These are phyloP conservation scores for Cataglyphis altisquamis DNA, from an alignment of 2,888 invertebrate genomes.

Conservation along the genomic window DNA sequence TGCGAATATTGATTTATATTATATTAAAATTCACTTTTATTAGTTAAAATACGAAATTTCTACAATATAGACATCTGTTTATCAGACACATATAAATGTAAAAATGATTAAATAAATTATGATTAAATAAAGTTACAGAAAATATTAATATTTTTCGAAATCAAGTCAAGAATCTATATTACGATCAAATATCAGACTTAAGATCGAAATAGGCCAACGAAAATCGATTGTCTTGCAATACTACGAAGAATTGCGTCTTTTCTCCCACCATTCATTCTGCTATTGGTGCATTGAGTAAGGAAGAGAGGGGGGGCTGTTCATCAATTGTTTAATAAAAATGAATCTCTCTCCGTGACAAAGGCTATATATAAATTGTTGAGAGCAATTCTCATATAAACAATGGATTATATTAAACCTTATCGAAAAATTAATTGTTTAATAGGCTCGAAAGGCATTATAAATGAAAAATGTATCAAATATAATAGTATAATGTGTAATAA, in stretches of 20 bases:
- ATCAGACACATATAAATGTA: neutral
- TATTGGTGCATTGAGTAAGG: slow-evolving; percentile 46
- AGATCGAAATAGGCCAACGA: slow-evolving; percentile 26
- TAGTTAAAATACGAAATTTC: neutral
- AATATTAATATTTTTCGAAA: neutral
- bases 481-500: neutral
- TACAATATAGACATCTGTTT: neutral
- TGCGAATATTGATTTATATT: neutral
- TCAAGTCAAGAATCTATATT: slow-evolving; percentile 18
- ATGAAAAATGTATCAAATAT: neutral
- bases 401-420: neutral
- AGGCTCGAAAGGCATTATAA: neutral
- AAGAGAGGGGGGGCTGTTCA: slow-evolving; percentile 55
- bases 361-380: neutral
- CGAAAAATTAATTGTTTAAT: neutral
- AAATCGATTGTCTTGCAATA: slow-evolving; percentile 51
- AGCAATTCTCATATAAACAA: neutral
- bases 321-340: slow-evolving; percentile 61
- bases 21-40: neutral
- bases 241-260: slow-evolving; percentile 29
- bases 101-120: neutral
- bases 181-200: neutral
- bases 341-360: neutral
- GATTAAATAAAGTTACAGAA: neutral
- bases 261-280: slow-evolving; percentile 59